Evolutionary conservation across 2,888 invertebrate genomes (phyloP), one percentile per base, ranked within the genome.

Genomic region (Cordylochernes scorpioides): DNA sequence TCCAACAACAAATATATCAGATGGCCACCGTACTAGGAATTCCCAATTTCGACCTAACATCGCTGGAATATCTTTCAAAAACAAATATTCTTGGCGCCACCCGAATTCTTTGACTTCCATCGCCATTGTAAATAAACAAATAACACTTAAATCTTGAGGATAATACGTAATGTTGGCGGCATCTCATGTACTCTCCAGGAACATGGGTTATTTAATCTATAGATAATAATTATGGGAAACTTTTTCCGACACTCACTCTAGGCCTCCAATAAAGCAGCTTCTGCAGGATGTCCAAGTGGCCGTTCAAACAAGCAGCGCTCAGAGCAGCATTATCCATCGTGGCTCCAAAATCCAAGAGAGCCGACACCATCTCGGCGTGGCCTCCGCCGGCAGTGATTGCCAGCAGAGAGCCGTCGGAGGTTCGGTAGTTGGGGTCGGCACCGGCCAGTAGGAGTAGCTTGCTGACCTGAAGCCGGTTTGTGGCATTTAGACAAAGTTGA

Each of bases 341-440:
- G 4, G 84, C 86, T 9, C 80, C 80, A 49, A 86, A 88, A 52
- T 88, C 86, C 19, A 80, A 50, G n/a, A 80, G 55, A 22, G 88
- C 58, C 3, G 74, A 69, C 4, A 82, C 78, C 78, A 91, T 78
- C 6, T 82, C 72, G 10, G 71, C 59, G 31, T 77, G 75, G n/a
- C 88, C 88, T 54, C 84, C 77, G 44, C 75, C 70, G 1, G 86
- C 71, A 43, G 74, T 77, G 58, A 84, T 69, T 46, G 80, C 80
- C 3, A 91, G 55, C 17, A 78, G 63, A 0, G 88, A 80, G 0
- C 54, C 45, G 15, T 47, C 48, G 3, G 17, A 25, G 0, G 80
- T 77, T 10, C 67, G 59, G 44, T 73, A 67, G 51, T 88, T 73
- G 0, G 88, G 72, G 5, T 74, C 73, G 7, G 78, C 80, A 29